Base-by-base conservation (phyloP, 2,113 vertebrate species). In the Calcarius ornatus region DNA sequence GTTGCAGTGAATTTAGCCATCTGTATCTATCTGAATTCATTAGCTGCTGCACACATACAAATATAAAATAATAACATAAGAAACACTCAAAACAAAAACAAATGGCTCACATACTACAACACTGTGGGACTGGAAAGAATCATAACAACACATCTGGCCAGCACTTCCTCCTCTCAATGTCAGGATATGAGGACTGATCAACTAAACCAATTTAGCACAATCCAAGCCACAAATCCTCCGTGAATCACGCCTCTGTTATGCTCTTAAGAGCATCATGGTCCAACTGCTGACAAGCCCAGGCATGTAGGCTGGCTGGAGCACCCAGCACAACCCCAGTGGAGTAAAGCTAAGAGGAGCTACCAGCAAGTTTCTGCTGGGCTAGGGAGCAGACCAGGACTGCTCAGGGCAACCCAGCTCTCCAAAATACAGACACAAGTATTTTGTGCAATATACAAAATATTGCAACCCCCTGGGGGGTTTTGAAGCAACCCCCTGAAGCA, bases 181-280 rank as follows among this genome's bases (percentile, higher is more conserved):
- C 64, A 86, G 75, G 40, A 24, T 48, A 56, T 11, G 9, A 64
- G 51, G 42, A 45, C 73, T 23, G 57, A 96, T 57, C 60, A 21
- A 88, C 68, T 53, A 80, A 88, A 85, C 42, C 33, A 60, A 85
- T 78, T 94, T 83, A 54, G 65, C 88, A 78, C 90, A 86, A 56
- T 89, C 90, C 79, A 85, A 88, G 82, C 92, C 86, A 79, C 92
- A 87, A 89, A 92, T 40, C 70, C 73, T 53, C 76, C 14, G 22
- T 95, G 97, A 97, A 88, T 97, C 96, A 94, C 0, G 15, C 30
- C 88, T 47, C 75, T 69, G 83, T 76, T 75, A 73, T 14, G 80
- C 59, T 59, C 80, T 17, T 54, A 64, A 81, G 75, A 86, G 54
- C 5, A 88, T 69, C 68, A 63, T 8, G 28, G 90, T n/a, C 63